phyloP scores from a whole-genome alignment of 2,888 invertebrate genomes.

The Zaprionus bogoriensis region DNA sequence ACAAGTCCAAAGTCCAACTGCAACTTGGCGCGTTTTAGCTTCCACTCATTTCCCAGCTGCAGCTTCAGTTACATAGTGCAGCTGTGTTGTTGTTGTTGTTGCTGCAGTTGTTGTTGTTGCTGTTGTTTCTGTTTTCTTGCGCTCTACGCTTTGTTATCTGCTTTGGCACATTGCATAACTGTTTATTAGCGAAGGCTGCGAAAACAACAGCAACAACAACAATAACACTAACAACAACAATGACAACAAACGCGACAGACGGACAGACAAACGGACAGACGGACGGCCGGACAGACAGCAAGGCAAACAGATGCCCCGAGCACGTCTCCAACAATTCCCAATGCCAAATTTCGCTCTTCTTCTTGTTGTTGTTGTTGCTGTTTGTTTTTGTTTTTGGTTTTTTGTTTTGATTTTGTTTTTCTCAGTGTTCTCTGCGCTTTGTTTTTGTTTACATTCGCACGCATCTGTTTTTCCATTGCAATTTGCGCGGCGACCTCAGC shows the following conservation, averaged over 20 bases:
- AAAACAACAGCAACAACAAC: conserved; percentile 32
- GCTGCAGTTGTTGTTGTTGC: conserved; percentile 11
- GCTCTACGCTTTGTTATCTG: conserved; percentile 35
- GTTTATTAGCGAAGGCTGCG: conserved; percentile 72
- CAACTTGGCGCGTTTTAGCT: conserved; percentile 29
- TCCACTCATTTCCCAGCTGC: conserved; percentile 34
- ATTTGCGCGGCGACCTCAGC: conserved; percentile 23
- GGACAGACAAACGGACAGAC: too few species aligned
- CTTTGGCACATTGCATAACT: conserved; percentile 74
- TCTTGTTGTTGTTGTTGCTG: conserved; percentile 13
- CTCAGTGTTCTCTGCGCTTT: not conserved
- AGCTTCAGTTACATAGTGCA: conserved; percentile 43
- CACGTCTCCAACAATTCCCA: conserved; percentile 56
- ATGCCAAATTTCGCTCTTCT: conserved; percentile 36
- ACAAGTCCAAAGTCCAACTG: conserved; percentile 51
- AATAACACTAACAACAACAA: not conserved
- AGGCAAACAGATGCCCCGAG: conserved; percentile 36
- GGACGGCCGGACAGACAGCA: too few species aligned
- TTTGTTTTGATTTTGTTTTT: not conserved
- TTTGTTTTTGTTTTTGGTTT: conserved; percentile 3
- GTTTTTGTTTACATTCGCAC: conserved; percentile 25
- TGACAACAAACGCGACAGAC: not conserved
- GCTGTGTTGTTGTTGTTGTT: conserved; percentile 30
- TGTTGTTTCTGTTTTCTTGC: conserved; percentile 21
- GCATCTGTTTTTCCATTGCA: conserved; percentile 39